Percentiles rank a stretch among this genome's conserved stretches.
Evolutionary conservation across 2,113 vertebrate species (phyloP).

Genomic region (Falco punctatus): DNA sequence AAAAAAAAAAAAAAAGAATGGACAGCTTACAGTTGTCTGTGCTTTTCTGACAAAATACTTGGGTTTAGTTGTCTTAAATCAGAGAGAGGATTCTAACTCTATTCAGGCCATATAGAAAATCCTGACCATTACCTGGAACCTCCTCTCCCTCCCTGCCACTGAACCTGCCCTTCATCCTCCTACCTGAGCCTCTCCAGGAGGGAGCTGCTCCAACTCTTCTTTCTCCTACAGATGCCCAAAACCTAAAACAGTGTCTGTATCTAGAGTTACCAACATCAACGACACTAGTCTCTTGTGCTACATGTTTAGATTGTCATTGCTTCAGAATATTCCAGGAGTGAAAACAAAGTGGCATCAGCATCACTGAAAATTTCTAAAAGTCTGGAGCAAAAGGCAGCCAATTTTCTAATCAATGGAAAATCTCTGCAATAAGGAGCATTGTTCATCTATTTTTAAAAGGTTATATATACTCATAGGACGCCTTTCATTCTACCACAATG

Average conservation of each 20-base stretch:
- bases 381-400: not conserved
- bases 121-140: not conserved
- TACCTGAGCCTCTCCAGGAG: not conserved
- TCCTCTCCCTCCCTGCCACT: not conserved
- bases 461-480: not conserved
- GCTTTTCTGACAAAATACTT: not conserved
- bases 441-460: not conserved
- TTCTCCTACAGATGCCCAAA: not conserved
- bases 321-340: not conserved
- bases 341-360: not conserved
- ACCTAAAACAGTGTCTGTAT: not conserved
- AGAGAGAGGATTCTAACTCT: not conserved
- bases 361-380: not conserved
- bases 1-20: not conserved
- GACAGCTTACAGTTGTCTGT: not conserved
- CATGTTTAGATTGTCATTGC: not conserved
- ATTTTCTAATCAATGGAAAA: not conserved
- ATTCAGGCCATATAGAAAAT: not conserved
- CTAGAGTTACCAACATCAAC: not conserved
- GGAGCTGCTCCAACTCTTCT: not conserved
- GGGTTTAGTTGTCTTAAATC: not conserved
- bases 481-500: not conserved
- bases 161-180: not conserved
- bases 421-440: not conserved
- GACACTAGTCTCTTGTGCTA: accelerated